Evolutionary conservation across 37 sponge, comb jelly and placozoan species (phyloP).

Genomic region (Dysidea cf. avara): DNA sequence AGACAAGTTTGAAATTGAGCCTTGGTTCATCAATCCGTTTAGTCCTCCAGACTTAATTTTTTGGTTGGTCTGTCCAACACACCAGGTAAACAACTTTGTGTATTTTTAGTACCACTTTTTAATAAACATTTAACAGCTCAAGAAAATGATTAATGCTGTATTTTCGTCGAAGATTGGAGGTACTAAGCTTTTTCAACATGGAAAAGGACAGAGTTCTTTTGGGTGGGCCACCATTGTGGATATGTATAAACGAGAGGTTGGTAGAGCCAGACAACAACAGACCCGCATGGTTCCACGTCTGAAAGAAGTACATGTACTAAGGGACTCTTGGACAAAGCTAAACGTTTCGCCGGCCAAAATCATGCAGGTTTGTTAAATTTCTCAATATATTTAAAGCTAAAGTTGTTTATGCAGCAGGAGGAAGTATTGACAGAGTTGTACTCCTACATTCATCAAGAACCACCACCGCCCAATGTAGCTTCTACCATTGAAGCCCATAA

Average conservation of each 20-base stretch:
- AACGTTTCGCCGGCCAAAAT: constrained; percentile 20
- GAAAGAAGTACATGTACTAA: not conserved
- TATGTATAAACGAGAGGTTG: too few species aligned
- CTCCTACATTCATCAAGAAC: not conserved
- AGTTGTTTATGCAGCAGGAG: constrained; percentile 31
- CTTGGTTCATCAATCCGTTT: not conserved
- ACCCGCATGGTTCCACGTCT: constrained; percentile 10
- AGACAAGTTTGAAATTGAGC: constrained; percentile 5
- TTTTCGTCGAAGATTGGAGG: not conserved
- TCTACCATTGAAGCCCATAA: not conserved
- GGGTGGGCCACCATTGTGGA: constrained; percentile 2
- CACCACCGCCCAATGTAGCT: constrained; percentile 2
- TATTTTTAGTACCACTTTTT: not conserved
- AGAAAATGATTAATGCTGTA: too few species aligned
- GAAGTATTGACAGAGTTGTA: constrained; percentile 37
- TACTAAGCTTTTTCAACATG: not conserved
- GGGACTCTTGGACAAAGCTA: constrained; percentile 22
- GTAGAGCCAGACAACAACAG: not conserved
- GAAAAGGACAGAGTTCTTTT: not conserved
- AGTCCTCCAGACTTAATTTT: constrained; percentile 1
- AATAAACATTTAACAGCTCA: not conserved
- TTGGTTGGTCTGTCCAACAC: not conserved
- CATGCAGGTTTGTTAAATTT: too few species aligned
- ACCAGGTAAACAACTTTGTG: too few species aligned
- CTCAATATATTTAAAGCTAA: too few species aligned